Conservation (phyloP, 1,140 invertebrate genomes). For the Melitaea cinxia region DNA sequence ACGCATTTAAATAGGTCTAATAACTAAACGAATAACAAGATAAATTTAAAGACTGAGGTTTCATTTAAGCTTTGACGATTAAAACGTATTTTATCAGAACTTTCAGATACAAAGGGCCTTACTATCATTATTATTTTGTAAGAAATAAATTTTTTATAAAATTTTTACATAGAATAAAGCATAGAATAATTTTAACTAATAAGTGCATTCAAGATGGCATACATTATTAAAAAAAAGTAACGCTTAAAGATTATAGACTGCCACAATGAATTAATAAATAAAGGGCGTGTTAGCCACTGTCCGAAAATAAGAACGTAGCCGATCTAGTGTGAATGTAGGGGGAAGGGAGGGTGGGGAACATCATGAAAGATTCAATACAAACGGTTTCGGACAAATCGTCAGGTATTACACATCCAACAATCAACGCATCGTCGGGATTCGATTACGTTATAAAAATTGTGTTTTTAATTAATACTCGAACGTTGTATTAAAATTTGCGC, state of each 20-base stretch:
- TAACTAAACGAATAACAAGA: background rate
- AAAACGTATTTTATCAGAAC: too few species aligned
- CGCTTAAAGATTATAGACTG: too few species aligned
- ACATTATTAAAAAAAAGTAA: too few species aligned
- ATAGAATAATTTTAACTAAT: too few species aligned
- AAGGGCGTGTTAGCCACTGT: background rate
- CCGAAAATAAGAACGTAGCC: background rate
- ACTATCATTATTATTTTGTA: too few species aligned
- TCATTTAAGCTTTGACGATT: background rate
- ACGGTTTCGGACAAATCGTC: background rate
- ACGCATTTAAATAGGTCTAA: background rate
- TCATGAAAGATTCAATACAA: background rate
- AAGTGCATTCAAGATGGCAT: too few species aligned
- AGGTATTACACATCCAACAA: constrained; percentile 8
- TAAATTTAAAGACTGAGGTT: background rate
- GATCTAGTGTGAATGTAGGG: background rate
- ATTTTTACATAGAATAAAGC: too few species aligned
- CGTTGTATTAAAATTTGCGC: constrained; percentile 18
- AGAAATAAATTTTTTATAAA: too few species aligned
- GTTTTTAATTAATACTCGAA: constrained; percentile 20
- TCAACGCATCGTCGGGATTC: background rate
- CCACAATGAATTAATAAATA: too few species aligned
- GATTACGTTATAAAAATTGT: constrained; percentile 17
- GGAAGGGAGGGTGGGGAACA: background rate
- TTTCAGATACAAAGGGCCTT: too few species aligned